Evolutionary conservation across 2,888 invertebrate species (phyloP).

Genomic region (Trichopria drosophilae): DNA sequence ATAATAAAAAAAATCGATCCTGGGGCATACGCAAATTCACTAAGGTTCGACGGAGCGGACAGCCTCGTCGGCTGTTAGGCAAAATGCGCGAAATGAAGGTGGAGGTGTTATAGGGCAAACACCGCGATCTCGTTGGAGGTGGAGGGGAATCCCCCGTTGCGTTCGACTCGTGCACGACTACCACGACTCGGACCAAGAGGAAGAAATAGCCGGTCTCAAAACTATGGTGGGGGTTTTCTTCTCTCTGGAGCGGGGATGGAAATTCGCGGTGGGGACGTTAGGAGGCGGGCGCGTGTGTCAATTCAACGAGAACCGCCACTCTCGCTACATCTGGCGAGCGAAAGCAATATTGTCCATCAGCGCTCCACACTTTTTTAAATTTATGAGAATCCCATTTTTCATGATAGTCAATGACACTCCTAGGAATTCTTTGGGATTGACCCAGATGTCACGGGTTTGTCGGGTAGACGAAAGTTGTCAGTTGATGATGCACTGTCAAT

Average conservation of each 20-base stretch:
- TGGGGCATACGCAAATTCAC: too few species aligned
- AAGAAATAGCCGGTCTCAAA: conserved; percentile 51
- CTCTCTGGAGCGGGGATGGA: conserved; percentile 41
- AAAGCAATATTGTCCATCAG: conserved; percentile 44
- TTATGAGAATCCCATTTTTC: too few species aligned
- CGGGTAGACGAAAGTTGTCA: too few species aligned
- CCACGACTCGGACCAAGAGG: conserved; percentile 37
- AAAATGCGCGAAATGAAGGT: conserved; percentile 34
- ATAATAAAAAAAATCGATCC: too few species aligned
- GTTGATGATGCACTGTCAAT: too few species aligned
- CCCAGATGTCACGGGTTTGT: too few species aligned
- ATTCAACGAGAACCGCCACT: conserved; percentile 53
- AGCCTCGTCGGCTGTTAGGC: conserved; percentile 42
- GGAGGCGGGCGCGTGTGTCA: conserved; percentile 57
- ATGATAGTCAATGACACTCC: too few species aligned
- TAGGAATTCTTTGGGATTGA: too few species aligned
- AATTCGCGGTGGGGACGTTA: conserved; percentile 45
- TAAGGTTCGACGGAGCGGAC: too few species aligned
- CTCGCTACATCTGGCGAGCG: conserved; percentile 55
- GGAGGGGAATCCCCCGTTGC: conserved; percentile 23
- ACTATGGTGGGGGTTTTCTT: conserved; percentile 37
- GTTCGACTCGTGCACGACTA: conserved; percentile 12
- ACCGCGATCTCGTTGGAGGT: conserved; percentile 15
- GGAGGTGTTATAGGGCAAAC: conserved; percentile 42
- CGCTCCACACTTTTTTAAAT: too few species aligned